These are phyloP conservation scores for Nautilus pompilius DNA, from an alignment of 1,140 invertebrate species.

Conservation along the genomic window DNA sequence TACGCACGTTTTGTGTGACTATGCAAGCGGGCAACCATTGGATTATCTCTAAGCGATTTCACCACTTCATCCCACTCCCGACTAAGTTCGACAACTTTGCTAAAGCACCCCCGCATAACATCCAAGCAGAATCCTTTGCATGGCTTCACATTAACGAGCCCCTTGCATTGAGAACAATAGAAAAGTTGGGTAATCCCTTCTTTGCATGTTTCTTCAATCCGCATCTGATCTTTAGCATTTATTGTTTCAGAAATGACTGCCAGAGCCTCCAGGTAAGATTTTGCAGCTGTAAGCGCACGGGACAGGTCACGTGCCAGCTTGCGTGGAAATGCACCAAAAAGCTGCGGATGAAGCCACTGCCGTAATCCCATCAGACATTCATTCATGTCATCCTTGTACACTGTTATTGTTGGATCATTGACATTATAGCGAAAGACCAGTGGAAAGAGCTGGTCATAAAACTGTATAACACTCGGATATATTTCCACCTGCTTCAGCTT, in stretches of 20 bases:
- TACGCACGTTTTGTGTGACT: too few species aligned
- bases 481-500: conserved; percentile 55
- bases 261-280: conserved; percentile 62
- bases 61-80: conserved; percentile 79
- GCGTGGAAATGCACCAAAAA: conserved; percentile 76
- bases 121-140: conserved; percentile 84
- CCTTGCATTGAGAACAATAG: conserved; percentile 77
- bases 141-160: conserved; percentile 65
- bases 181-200: conserved; percentile 71
- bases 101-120: conserved; percentile 67
- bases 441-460: conserved; percentile 81
- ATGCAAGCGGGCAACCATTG: too few species aligned
- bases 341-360: conserved; percentile 71
- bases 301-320: conserved; percentile 67
- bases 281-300: conserved; percentile 72
- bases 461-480: conserved; percentile 66
- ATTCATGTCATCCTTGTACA: conserved; percentile 73
- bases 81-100: conserved; percentile 71
- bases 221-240: conserved; percentile 66
- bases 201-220: conserved; percentile 63
- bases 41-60: too few species aligned
- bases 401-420: conserved; percentile 47
- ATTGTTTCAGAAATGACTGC: conserved; percentile 67
- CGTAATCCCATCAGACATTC: conserved; percentile 72
- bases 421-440: conserved; percentile 75